A percentile compares a stretch with the other conserved stretches of the same genome.
phyloP scores from a whole-genome alignment of 2,888 invertebrate genomes.

The Harpalus rubripes region DNA sequence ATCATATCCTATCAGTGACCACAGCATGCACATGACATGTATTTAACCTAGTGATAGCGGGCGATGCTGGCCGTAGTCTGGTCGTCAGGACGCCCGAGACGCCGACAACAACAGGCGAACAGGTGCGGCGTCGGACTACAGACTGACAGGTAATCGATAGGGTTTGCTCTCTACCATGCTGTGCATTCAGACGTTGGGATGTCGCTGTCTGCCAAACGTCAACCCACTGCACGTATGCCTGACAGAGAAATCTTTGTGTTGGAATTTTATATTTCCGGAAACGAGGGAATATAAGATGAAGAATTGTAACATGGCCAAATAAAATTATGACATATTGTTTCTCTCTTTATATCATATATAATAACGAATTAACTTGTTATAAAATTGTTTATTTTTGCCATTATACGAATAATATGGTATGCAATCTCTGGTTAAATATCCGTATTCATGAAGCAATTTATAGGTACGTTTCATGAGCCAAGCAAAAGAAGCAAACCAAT shows the following conservation, averaged over 20 bases:
- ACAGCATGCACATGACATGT: neutral
- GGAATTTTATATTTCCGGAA: neutral
- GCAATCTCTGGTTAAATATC: too few relatives aligned
- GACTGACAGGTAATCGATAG: constrained; percentile 9
- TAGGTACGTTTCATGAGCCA: too few relatives aligned
- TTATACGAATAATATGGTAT: too few relatives aligned
- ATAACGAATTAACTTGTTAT: too few relatives aligned
- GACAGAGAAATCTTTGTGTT: neutral
- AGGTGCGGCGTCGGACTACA: neutral
- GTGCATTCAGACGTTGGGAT: neutral
- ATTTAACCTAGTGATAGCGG: neutral
- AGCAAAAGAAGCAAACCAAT: too few relatives aligned
- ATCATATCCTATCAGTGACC: neutral
- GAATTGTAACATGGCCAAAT: too few relatives aligned
- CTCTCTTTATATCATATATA: too few relatives aligned
- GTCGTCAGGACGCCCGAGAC: neutral
- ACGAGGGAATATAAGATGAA: neutral
- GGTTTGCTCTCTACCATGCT: neutral
- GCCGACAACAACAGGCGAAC: neutral
- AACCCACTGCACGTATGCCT: neutral
- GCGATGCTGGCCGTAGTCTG: neutral
- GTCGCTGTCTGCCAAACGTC: neutral
- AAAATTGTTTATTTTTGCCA: too few relatives aligned
- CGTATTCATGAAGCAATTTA: too few relatives aligned
- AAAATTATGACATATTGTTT: too few relatives aligned